These are phyloP conservation scores for Erithacus rubecula DNA, from an alignment of 2,797 vertebrate species.

Conservation along the genomic window DNA sequence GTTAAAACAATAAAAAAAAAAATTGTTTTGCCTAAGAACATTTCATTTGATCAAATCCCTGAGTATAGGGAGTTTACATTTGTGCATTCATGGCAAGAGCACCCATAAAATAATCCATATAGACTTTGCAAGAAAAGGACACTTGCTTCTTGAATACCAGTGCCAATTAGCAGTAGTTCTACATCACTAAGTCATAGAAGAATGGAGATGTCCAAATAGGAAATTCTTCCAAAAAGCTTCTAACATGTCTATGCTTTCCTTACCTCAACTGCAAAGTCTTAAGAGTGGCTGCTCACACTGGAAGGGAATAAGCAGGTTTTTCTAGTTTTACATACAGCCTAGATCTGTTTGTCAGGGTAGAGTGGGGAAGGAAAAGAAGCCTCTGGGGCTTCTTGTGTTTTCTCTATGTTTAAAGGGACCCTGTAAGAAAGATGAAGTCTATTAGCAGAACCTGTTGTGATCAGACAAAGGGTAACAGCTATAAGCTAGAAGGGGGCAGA, in stretches of 20 bases:
- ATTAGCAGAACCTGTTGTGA: not conserved
- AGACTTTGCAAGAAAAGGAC: not conserved
- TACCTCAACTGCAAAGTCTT: not conserved
- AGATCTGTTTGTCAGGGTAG: not conserved
- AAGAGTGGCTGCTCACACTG: not conserved
- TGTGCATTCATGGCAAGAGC: not conserved
- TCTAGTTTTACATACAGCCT: not conserved
- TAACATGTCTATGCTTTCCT: not conserved
- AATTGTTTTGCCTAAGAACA: not conserved
- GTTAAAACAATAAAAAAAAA: not conserved
- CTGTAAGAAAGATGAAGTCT: not conserved
- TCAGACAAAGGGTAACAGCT: fast-evolving
- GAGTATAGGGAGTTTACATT: not conserved
- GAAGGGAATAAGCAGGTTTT: not conserved
- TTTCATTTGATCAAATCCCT: not conserved
- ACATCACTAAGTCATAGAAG: too few species aligned
- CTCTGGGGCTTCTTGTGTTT: fast-evolving
- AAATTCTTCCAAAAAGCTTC: not conserved
- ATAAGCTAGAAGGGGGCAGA: not conserved
- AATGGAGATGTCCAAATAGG: not conserved
- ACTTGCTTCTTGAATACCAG: not conserved
- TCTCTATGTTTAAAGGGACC: not conserved
- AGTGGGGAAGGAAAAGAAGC: not conserved
- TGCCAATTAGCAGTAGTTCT: not conserved
- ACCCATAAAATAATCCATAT: not conserved